phyloP scores from a whole-genome alignment of 2,888 invertebrate species.

The Fragum sueziense region DNA sequence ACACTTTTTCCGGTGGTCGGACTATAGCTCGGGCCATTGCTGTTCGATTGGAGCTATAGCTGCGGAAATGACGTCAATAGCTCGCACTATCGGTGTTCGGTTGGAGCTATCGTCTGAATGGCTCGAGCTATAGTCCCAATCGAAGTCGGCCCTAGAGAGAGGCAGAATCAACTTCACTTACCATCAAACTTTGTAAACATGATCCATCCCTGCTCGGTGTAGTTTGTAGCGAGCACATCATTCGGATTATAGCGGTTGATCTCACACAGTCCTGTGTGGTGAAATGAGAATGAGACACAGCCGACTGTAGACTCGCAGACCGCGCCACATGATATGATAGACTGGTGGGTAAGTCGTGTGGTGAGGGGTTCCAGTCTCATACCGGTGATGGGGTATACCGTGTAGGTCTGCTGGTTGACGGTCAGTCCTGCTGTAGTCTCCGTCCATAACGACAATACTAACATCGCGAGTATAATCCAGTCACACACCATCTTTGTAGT shows the following conservation, averaged over 20 bases:
- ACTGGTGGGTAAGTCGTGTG: not conserved
- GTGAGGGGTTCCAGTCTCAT: not conserved
- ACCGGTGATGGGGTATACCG: not conserved
- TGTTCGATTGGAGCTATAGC: no score
- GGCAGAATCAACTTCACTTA: not conserved
- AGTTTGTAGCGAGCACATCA: not conserved
- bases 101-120: no score
- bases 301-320: not conserved
- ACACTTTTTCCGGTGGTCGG: no score
- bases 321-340: not conserved
- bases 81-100: no score
- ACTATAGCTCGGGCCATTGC: no score
- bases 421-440: not conserved
- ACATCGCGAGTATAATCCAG: not conserved
- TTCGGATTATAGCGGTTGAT: conserved; percentile 3
- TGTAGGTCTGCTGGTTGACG: not conserved
- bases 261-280: not conserved
- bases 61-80: no score
- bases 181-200: not conserved
- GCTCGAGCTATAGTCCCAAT: no score
- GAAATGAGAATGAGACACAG: conserved; percentile 5
- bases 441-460: not conserved
- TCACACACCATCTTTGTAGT: no score
- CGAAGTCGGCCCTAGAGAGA: no score
- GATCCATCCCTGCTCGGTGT: not conserved